These are phyloP conservation scores for Plusia festucae DNA, from an alignment of 2,888 invertebrate genomes.

Conservation along the genomic window DNA sequence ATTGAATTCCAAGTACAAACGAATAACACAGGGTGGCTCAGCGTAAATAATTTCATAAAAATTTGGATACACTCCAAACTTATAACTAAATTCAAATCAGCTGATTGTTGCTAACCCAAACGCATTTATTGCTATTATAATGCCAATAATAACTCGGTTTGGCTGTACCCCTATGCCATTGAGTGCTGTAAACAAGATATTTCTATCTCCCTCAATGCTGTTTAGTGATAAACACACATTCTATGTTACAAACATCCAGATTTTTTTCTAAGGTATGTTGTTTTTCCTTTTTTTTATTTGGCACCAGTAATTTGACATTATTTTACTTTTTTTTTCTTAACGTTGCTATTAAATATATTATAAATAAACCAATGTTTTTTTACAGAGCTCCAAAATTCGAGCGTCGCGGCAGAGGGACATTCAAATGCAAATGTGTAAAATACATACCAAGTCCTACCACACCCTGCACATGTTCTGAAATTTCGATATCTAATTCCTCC, in stretches of 20 bases:
- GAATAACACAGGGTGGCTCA: conserved; percentile 7
- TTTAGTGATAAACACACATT: conserved; percentile 13
- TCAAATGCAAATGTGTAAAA: conserved; percentile 23
- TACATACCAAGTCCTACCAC: conserved; percentile 8
- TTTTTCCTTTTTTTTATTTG: conserved; percentile 5
- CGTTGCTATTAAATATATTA: background rate
- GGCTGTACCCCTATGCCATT: conserved; percentile 65
- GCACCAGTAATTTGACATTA: background rate
- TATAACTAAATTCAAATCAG: conserved; percentile 53
- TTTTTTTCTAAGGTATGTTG: conserved; percentile 21
- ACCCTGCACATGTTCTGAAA: conserved; percentile 18
- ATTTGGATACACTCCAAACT: conserved; percentile 50
- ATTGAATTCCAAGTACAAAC: conserved; percentile 11
- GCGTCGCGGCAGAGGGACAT: background rate
- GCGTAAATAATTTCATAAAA: conserved; percentile 41
- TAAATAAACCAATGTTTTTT: conserved; percentile 3
- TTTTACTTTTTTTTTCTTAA: background rate
- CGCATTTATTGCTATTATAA: conserved; percentile 37
- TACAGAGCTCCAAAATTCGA: conserved; percentile 26
- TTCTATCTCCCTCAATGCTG: conserved; percentile 57
- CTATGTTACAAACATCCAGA: conserved; percentile 6
- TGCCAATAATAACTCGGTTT: conserved; percentile 73
- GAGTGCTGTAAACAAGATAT: conserved; percentile 71
- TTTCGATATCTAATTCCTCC: conserved; percentile 8
- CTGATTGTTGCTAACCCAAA: conserved; percentile 62